These are phyloP conservation scores for Anas bahamensis DNA, from an alignment of 2,797 vertebrate genomes.

Conservation along the genomic window DNA sequence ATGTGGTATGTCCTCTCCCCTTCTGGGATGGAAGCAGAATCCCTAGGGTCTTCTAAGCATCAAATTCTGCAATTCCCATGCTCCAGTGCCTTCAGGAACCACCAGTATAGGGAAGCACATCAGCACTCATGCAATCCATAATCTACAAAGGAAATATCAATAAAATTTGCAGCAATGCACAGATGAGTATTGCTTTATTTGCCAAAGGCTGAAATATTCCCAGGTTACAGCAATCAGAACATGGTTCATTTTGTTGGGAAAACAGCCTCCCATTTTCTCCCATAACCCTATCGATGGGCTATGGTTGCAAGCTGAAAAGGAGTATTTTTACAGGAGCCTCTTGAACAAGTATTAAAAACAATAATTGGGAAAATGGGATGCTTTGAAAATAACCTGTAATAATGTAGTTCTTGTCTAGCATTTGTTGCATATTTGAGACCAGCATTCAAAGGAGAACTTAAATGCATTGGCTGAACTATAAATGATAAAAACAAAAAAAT, in stretches of 20 bases:
- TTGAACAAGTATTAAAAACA: neutral
- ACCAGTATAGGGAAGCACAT: neutral
- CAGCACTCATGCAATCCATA: rapidly evolving
- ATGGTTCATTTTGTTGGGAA: neutral
- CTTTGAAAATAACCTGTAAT: neutral
- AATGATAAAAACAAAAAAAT: too few relatives aligned
- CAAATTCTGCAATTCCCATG: neutral
- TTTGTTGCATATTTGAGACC: neutral
- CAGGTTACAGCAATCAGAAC: neutral
- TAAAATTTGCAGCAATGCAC: neutral
- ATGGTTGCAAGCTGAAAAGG: neutral
- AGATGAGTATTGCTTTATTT: neutral
- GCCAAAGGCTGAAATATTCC: neutral
- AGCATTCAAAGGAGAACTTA: neutral
- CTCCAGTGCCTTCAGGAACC: neutral
- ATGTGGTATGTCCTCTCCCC: neutral
- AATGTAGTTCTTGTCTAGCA: neutral
- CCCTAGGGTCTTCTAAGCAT: neutral
- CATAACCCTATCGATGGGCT: rapidly evolving
- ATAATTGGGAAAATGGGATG: neutral
- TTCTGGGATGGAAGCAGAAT: neutral
- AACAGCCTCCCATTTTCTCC: neutral
- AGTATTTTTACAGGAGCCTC: neutral
- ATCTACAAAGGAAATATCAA: neutral
- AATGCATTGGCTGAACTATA: too few relatives aligned